A percentile compares a stretch with the other conserved stretches of the same genome.
These are phyloP conservation scores for Prosopocoilus inquinatus DNA, from an alignment of 2,888 invertebrate species.

Conservation along the genomic window DNA sequence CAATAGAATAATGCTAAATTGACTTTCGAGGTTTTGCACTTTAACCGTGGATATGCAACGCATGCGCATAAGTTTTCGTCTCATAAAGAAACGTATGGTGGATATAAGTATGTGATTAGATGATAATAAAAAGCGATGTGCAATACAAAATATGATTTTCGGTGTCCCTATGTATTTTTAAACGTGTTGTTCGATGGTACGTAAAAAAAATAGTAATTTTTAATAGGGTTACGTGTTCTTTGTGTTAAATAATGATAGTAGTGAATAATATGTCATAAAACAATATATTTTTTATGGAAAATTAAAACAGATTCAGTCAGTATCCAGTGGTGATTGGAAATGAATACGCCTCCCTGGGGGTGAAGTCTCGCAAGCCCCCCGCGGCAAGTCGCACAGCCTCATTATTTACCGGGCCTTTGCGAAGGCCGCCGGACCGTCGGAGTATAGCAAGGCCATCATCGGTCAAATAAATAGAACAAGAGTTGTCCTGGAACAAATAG, in stretches of 20 bases:
- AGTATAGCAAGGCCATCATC: constrained; percentile 27
- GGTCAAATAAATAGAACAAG: constrained; percentile 27
- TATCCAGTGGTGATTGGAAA: constrained; percentile 53
- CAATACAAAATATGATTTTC: no score
- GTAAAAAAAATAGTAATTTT: no score
- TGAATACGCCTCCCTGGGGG: constrained; percentile 49
- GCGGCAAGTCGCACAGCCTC: constrained; percentile 48
- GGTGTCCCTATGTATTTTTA: no score
- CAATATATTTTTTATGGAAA: constrained; percentile 49
- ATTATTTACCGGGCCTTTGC: constrained; percentile 47
- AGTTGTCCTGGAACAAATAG: constrained; percentile 22
- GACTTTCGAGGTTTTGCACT: no score
- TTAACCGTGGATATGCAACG: no score
- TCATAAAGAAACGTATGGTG: no score
- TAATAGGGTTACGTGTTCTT: no score
- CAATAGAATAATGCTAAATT: no score
- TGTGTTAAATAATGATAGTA: not conserved
- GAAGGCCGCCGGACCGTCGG: constrained; percentile 36
- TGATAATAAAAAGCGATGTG: no score
- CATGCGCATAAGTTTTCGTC: no score
- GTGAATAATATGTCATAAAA: constrained; percentile 36
- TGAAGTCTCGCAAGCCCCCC: constrained; percentile 45
- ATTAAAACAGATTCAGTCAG: constrained; percentile 48
- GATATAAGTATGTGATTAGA: no score
- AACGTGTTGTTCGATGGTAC: no score